Evolutionary conservation across 2,888 invertebrate species (phyloP).

Genomic region (Thymelicus lineola): DNA sequence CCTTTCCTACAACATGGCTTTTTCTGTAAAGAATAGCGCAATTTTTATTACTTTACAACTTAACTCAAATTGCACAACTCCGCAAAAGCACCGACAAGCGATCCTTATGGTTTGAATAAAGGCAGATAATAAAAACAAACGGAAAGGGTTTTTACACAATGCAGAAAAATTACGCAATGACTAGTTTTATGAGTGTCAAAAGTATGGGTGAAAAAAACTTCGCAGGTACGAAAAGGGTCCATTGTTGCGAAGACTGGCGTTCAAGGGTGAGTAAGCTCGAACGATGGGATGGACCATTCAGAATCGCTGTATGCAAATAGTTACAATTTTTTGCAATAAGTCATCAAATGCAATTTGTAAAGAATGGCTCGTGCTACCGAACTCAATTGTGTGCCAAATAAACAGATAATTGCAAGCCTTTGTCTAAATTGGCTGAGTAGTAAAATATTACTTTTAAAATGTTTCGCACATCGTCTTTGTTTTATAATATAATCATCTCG

Average conservation of each 20-base stretch:
- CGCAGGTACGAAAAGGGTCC: conserved; percentile 74
- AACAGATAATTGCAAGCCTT: conserved; percentile 56
- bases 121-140: conserved; percentile 80
- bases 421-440: conserved; percentile 18
- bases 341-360: conserved; percentile 57
- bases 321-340: conserved; percentile 59
- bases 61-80: conserved; percentile 73
- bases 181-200: conserved; percentile 69
- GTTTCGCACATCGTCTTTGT: conserved; percentile 14
- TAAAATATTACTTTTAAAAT: background rate
- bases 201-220: conserved; percentile 67
- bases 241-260: conserved; percentile 56
- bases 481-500: background rate
- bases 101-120: conserved; percentile 62
- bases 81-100: conserved; percentile 75
- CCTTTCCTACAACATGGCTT: conserved; percentile 69
- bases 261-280: conserved; percentile 41
- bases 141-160: conserved; percentile 84
- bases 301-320: conserved; percentile 73
- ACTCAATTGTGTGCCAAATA: conserved; percentile 64
- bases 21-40: conserved; percentile 80
- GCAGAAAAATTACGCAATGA: conserved; percentile 83
- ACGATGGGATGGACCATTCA: conserved; percentile 39
- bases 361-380: conserved; percentile 63
- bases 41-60: conserved; percentile 81